Evolutionary conservation across 1,140 invertebrate species (phyloP), one percentile per base, ranked within the genome.

Genomic region (Popillia japonica): DNA sequence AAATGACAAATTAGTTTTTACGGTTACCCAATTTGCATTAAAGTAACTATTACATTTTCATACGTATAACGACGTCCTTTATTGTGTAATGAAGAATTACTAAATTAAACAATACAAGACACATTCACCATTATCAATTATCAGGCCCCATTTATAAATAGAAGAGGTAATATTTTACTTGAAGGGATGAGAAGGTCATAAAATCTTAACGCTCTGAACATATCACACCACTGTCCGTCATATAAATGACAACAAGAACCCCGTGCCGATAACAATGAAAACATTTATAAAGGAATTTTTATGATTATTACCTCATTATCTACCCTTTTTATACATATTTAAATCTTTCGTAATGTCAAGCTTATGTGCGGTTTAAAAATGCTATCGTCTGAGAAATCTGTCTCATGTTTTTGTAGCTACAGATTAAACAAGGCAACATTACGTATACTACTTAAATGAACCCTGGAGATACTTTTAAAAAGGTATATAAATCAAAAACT

Each of bases 271-370:
- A 68, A 68, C 61, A 68, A 68, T 68, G 22, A 14, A 17, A 27
- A 27, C 61, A 68, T 22, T 68, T 68, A 68, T 23, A 68, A 20
- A 68, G 22, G 61, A 68, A 68, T 68, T 68, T 68, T 68, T 68
- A 68, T 14, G 20, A 68, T 34, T 34, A 68, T 68, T 55, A 55
- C 48, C 48, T 55, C 14, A 55, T 68, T 68, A 68, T 68, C 22
- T 27, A 22, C 0, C 8, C 22, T 68, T 68, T 68, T 34, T 68
- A 17, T 68, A 27, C 10, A 68, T 64, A 68, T 68, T 68, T 68
- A 14, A 68, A 68, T 34, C 61, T 23, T 8, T 14, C 20, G 17
- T 27, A 68, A 27, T 22, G 22, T 27, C 61, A 23, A 11, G 11
- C 61, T 22, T 8, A 20, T 10, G 11, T 68, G 61, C 8, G 20